These are phyloP conservation scores for Danio kyathit DNA, from an alignment of 2,797 vertebrate genomes.

Conservation along the genomic window DNA sequence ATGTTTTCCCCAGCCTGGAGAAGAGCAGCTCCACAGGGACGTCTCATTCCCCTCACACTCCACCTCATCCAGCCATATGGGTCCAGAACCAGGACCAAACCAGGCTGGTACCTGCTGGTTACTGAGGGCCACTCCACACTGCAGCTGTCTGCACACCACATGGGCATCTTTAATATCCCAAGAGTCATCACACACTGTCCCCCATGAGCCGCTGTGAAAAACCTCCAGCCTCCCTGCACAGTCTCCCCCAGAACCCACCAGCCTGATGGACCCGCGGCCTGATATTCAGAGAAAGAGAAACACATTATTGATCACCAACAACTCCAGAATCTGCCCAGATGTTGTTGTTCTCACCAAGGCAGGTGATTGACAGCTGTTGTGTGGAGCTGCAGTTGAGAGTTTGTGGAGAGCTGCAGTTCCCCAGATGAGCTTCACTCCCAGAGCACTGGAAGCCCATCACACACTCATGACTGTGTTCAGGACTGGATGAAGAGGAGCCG, in stretches of 20 bases:
- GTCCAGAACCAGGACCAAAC: slow-evolving; percentile 46
- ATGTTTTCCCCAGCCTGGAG: no score
- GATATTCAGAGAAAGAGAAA: not conserved
- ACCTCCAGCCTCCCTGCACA: slow-evolving; percentile 53
- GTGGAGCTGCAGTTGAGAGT: slow-evolving; percentile 40
- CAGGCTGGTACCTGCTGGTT: slow-evolving; percentile 18
- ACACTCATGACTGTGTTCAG: slow-evolving; percentile 47
- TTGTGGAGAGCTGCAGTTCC: slow-evolving; percentile 55
- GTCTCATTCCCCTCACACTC: not conserved
- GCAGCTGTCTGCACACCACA: slow-evolving; percentile 57
- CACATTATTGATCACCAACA: slow-evolving; percentile 55
- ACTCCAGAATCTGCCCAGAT: slow-evolving; percentile 43
- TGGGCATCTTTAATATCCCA: slow-evolving; percentile 53
- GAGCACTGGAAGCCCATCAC: slow-evolving; percentile 35
- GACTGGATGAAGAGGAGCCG: slow-evolving; percentile 34
- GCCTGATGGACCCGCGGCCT: slow-evolving; percentile 21
- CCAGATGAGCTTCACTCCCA: slow-evolving; percentile 63
- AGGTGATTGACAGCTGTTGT: slow-evolving; percentile 22
- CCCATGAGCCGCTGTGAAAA: slow-evolving; percentile 46
- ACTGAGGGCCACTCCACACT: slow-evolving; percentile 55
- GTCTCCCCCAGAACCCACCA: slow-evolving; percentile 40
- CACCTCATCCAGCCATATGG: slow-evolving; percentile 52
- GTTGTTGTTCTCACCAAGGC: not conserved
- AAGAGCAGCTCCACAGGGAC: no score
- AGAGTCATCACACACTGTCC: slow-evolving; percentile 51